phyloP scores from a whole-genome alignment of 2,888 invertebrate genomes.

The Epistrophella euchroma region DNA sequence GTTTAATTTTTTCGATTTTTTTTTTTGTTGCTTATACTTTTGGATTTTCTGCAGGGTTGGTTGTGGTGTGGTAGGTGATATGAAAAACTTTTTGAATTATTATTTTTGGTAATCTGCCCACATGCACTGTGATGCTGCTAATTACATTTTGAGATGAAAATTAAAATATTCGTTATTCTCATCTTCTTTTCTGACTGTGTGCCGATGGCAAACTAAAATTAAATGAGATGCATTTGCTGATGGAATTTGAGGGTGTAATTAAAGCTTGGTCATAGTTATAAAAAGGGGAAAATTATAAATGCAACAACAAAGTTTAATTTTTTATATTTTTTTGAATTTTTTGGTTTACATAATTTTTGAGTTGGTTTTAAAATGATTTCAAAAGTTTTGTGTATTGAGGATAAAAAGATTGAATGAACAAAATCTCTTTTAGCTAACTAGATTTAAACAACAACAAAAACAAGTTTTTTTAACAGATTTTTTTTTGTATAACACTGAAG shows the following conservation, averaged over 20 bases:
- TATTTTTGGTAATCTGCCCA: constrained; percentile 71
- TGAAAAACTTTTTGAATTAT: constrained; percentile 64
- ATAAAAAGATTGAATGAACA: background rate
- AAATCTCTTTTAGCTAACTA: too few species aligned
- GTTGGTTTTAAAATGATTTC: background rate
- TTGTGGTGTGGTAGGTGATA: background rate
- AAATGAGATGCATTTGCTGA: constrained; percentile 40
- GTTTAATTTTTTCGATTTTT: background rate
- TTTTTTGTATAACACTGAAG: too few species aligned
- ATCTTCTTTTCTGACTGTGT: constrained; percentile 14
- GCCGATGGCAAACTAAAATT: constrained; percentile 35
- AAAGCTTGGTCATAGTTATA: background rate
- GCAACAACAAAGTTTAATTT: constrained; percentile 10
- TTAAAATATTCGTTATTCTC: constrained; percentile 51
- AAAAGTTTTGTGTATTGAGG: background rate
- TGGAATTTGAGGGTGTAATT: constrained; percentile 8
- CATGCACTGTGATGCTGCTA: constrained; percentile 72
- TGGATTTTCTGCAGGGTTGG: constrained; percentile 29
- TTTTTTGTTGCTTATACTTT: background rate
- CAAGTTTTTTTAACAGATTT: too few species aligned
- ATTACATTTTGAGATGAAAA: constrained; percentile 71
- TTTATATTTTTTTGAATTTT: background rate
- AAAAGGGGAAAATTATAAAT: constrained; percentile 8
- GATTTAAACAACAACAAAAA: too few species aligned
- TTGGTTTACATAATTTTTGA: background rate